phyloP scores from a whole-genome alignment of 2,113 vertebrate species.

The Scolopax mira region DNA sequence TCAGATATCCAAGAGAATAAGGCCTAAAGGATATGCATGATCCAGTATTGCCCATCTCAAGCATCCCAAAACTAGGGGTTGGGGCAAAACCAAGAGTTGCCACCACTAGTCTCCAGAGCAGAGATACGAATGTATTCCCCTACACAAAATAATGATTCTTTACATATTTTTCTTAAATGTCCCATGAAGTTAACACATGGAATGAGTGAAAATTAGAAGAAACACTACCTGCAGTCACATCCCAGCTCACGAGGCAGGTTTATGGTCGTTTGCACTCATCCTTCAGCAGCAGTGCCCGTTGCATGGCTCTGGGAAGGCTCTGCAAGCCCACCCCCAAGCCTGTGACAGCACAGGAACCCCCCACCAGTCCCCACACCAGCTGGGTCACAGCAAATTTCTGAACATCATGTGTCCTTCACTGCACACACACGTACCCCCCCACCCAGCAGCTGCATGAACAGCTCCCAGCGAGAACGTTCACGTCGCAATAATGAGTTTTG shows the following conservation, averaged over 20 bases:
- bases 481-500: background rate
- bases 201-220: background rate
- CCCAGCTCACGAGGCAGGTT: background rate
- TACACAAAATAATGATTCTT: background rate
- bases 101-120: background rate
- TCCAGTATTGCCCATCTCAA: background rate
- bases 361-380: rapidly evolving
- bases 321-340: background rate
- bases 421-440: background rate
- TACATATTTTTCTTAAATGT: background rate
- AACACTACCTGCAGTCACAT: background rate
- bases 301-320: background rate
- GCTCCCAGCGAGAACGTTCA: background rate
- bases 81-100: background rate
- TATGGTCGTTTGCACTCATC: no score
- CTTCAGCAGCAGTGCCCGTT: background rate
- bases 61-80: background rate
- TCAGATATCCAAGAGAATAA: background rate
- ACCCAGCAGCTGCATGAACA: background rate
- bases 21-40: background rate
- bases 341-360: background rate
- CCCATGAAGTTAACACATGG: background rate
- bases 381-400: background rate
- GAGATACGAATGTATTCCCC: background rate
- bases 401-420: rapidly evolving